Evolutionary conservation across 2,888 invertebrate genomes (phyloP).

Genomic region (Tillus elongatus): DNA sequence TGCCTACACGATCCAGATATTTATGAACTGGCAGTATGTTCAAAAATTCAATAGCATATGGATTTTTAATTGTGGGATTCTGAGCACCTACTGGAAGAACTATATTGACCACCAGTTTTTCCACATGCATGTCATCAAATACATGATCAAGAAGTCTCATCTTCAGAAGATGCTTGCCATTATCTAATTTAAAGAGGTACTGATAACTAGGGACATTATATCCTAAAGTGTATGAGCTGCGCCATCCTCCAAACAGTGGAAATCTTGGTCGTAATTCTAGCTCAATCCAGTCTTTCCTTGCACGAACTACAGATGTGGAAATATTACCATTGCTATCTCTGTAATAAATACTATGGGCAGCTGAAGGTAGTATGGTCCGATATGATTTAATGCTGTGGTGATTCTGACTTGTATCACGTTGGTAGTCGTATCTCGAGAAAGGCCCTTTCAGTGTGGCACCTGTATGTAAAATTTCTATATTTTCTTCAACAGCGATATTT

Average conservation of each 20-base stretch:
- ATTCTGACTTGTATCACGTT: conserved; percentile 73
- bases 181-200: conserved; percentile 75
- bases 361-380: conserved; percentile 74
- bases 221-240: conserved; percentile 91
- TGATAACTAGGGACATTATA: conserved; percentile 92
- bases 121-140: conserved; percentile 93
- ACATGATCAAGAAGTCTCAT: conserved; percentile 96
- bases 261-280: conserved; percentile 93
- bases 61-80: conserved; percentile 71
- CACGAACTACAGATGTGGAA: conserved; percentile 87
- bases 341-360: conserved; percentile 94
- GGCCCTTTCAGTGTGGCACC: conserved; percentile 90
- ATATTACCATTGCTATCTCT: conserved; percentile 98
- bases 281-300: conserved; percentile 86
- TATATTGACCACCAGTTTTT: conserved; percentile 77
- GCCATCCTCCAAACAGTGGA: conserved; percentile 98
- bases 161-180: conserved; percentile 59
- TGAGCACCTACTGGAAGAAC: conserved; percentile 89
- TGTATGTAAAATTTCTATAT: conserved; percentile 81
- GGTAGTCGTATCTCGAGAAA: conserved; percentile 96
- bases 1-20: conserved; percentile 89
- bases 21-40: conserved; percentile 77
- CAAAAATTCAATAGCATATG: conserved; percentile 68
- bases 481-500: conserved; percentile 94
- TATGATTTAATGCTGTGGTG: conserved; percentile 87